Conservation (phyloP, 2,113 vertebrate species). For the Myrmophylax atrothorax region DNA sequence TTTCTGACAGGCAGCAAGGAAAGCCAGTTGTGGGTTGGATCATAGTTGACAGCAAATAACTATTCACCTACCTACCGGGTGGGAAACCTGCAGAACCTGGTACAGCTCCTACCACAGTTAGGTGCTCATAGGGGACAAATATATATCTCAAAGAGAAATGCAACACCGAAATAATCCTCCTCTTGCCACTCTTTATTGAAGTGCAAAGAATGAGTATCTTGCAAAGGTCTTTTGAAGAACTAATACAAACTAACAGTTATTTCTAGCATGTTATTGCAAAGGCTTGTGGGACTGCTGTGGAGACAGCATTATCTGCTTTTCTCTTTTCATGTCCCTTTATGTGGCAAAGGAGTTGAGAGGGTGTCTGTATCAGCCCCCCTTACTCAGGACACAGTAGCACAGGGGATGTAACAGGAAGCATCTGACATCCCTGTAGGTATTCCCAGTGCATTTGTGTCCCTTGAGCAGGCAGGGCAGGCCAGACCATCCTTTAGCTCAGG, state of each 20-base stretch:
- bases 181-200: neutral
- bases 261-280: neutral
- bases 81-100: neutral
- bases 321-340: neutral
- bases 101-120: neutral
- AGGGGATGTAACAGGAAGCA: neutral
- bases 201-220: neutral
- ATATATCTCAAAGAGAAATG: neutral
- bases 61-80: neutral
- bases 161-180: neutral
- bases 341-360: neutral
- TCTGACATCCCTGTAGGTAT: neutral
- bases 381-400: neutral
- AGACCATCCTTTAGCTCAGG: neutral
- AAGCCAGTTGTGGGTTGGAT: neutral
- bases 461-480: neutral
- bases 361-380: neutral
- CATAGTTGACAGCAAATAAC: neutral
- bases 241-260: neutral
- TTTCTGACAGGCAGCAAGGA: neutral
- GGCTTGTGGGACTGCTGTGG: neutral
- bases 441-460: neutral
- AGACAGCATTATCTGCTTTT: neutral
- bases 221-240: neutral
- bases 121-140: neutral